These are phyloP conservation scores for Crocodylus rhombifer DNA, from an alignment of 2,797 vertebrate species.

Conservation along the genomic window DNA sequence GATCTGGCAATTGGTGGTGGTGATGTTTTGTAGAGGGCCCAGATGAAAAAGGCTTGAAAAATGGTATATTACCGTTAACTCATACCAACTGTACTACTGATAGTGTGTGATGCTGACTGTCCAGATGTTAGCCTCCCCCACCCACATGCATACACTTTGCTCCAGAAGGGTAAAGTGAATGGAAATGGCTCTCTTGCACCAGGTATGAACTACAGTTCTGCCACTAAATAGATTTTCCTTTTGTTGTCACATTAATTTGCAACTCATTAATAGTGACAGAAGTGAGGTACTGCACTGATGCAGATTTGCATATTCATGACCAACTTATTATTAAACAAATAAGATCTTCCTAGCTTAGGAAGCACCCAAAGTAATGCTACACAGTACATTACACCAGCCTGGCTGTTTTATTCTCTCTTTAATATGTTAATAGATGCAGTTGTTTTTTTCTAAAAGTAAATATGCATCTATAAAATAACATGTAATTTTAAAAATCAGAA, in stretches of 20 bases:
- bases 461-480: constrained; percentile 75
- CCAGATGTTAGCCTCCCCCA: neutral
- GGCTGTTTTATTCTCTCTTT: constrained; percentile 82
- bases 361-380: constrained; percentile 82
- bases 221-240: constrained; percentile 86
- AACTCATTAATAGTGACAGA: constrained; percentile 87
- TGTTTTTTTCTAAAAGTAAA: constrained; percentile 78
- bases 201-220: constrained; percentile 78
- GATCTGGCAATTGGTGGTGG: neutral
- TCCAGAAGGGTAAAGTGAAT: constrained; percentile 28
- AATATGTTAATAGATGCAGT: constrained; percentile 83
- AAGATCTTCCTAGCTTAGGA: constrained; percentile 83
- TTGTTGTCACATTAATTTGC: constrained; percentile 87
- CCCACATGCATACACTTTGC: neutral
- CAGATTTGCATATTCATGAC: constrained; percentile 86
- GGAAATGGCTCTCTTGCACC: constrained; percentile 72
- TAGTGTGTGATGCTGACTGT: neutral
- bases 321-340: constrained; percentile 87
- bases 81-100: neutral
- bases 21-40: neutral
- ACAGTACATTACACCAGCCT: constrained; percentile 81
- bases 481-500: constrained; percentile 80
- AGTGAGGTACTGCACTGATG: constrained; percentile 81
- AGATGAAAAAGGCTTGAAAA: neutral
- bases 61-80: fast-evolving